Conservation (phyloP, 2,113 vertebrate species). For the Passer montanus region DNA sequence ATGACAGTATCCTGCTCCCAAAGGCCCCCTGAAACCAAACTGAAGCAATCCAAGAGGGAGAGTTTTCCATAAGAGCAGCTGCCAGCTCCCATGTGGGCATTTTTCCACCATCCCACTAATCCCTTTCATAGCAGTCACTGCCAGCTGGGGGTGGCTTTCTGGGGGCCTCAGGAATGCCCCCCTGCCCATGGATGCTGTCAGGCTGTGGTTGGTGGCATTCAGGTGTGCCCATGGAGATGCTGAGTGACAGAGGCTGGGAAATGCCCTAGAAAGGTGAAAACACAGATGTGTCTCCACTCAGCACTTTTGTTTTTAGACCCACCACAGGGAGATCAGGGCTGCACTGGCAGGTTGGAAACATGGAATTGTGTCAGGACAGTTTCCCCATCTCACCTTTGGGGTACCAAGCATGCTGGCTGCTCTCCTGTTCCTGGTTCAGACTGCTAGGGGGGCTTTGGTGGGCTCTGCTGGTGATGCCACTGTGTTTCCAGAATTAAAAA, state of each 20-base stretch:
- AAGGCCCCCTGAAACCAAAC: background rate
- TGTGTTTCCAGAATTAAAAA: background rate
- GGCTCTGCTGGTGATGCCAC: background rate
- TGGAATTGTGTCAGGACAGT: too few relatives aligned
- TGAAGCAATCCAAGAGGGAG: background rate
- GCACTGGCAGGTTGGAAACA: background rate
- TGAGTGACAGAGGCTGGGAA: background rate
- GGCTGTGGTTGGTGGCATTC: background rate
- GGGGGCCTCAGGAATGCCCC: background rate
- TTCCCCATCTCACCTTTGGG: background rate
- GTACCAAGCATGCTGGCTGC: fast-evolving
- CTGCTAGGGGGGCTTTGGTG: background rate
- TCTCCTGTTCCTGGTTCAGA: background rate
- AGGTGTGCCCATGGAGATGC: background rate
- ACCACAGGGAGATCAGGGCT: background rate
- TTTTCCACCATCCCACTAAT: background rate
- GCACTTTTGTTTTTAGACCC: background rate
- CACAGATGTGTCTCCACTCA: background rate
- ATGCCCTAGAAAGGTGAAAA: background rate
- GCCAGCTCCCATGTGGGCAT: background rate
- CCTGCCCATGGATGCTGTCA: background rate
- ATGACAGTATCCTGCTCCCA: background rate
- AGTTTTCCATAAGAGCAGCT: background rate
- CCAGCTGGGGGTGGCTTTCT: background rate
- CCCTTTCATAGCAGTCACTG: background rate